Percentiles rank a stretch among this genome's conserved stretches.
These are phyloP conservation scores for Varanus komodoensis DNA, from an alignment of 2,113 vertebrate genomes.

Conservation along the genomic window DNA sequence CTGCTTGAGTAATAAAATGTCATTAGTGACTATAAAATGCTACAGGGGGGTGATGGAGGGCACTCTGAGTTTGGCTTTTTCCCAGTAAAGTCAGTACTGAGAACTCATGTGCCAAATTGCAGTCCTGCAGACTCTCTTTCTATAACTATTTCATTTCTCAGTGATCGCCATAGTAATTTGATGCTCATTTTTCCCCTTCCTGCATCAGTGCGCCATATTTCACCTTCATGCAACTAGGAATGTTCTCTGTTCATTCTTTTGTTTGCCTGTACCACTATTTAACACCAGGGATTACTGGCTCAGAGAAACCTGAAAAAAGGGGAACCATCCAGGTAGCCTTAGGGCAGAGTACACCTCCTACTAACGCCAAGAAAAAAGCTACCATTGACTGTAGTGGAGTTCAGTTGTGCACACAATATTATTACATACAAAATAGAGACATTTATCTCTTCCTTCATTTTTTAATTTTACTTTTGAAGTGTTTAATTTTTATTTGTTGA, in stretches of 20 bases:
- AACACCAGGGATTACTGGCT: background rate
- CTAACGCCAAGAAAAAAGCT: background rate
- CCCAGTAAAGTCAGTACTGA: constrained; percentile 35
- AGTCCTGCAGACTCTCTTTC: constrained; percentile 24
- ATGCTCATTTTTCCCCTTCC: constrained; percentile 16
- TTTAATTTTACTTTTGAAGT: background rate
- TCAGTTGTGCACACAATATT: background rate
- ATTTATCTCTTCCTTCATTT: background rate
- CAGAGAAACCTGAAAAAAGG: background rate
- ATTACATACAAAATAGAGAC: background rate
- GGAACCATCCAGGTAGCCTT: background rate
- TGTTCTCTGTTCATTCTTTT: background rate
- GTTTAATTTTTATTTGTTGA: background rate
- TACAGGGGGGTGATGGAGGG: constrained; percentile 29
- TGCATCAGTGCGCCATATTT: constrained; percentile 32
- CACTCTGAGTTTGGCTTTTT: constrained; percentile 38
- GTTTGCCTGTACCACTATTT: background rate
- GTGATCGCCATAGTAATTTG: background rate
- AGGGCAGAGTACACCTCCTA: background rate
- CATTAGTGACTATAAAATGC: constrained; percentile 29
- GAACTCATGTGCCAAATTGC: constrained; percentile 39
- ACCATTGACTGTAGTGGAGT: background rate
- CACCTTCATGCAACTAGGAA: constrained; percentile 26
- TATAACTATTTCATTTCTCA: constrained; percentile 11
- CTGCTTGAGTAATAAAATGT: constrained; percentile 36